These are phyloP conservation scores for Plumapathes pennacea DNA, from an alignment of 92 coral and sea anemone genomes.

Conservation along the genomic window DNA sequence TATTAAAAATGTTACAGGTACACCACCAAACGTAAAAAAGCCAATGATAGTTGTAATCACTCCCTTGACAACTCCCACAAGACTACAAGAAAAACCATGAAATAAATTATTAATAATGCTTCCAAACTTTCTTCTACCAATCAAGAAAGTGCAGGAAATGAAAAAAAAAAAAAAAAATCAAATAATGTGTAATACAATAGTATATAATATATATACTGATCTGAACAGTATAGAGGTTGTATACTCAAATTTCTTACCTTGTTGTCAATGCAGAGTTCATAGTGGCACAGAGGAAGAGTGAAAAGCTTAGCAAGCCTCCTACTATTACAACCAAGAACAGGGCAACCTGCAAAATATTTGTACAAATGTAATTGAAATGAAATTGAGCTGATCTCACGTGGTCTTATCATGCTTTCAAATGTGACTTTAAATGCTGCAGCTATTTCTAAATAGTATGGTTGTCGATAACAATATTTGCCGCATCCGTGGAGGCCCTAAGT, in stretches of 20 bases:
- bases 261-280: constrained; percentile 93
- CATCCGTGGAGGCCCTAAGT: too few relatives aligned
- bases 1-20: constrained; percentile 55
- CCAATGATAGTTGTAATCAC: constrained; percentile 86
- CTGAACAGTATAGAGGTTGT: too few relatives aligned
- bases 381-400: background rate
- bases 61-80: constrained; percentile 94
- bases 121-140: too few relatives aligned
- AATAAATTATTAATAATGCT: too few relatives aligned
- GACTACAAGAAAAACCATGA: constrained; percentile 62
- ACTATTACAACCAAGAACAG: constrained; percentile 63
- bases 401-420: background rate
- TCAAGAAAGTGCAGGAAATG: too few relatives aligned
- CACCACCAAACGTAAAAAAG: constrained; percentile 96
- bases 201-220: too few relatives aligned
- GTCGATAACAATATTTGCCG: constrained; percentile 31
- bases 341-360: constrained; percentile 58
- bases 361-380: background rate
- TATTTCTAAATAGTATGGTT: background rate
- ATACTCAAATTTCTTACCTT: constrained; percentile 60
- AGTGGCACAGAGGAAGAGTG: constrained; percentile 93
- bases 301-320: constrained; percentile 86
- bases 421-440: background rate
- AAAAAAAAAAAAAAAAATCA: too few relatives aligned
- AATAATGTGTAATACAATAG: too few relatives aligned